Conservation (phyloP, 2,888 invertebrate species). For the Boloria selene region DNA sequence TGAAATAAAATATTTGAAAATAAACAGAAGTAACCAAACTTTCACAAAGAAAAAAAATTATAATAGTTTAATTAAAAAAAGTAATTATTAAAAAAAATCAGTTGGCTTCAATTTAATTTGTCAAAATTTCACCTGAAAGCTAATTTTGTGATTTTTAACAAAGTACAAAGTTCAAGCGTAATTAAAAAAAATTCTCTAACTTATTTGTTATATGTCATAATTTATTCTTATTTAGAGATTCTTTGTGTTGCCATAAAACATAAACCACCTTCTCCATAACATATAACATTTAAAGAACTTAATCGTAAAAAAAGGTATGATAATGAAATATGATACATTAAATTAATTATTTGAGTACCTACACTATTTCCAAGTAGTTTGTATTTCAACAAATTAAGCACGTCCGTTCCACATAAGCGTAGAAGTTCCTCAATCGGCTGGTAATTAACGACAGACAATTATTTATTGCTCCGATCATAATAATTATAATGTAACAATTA, state of each 20-base stretch:
- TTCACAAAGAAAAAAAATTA: too few species aligned
- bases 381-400: conserved; percentile 21
- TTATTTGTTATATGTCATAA: too few species aligned
- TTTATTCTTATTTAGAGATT: neutral
- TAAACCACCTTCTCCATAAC: conserved; percentile 1
- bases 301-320: neutral
- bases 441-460: conserved; percentile 68
- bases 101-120: too few species aligned
- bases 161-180: too few species aligned
- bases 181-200: too few species aligned
- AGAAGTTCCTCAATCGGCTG: conserved; percentile 57
- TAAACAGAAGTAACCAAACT: too few species aligned
- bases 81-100: too few species aligned
- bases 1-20: too few species aligned
- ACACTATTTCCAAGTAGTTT: conserved; percentile 6
- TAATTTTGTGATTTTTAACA: too few species aligned
- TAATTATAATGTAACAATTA: conserved; percentile 79
- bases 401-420: conserved; percentile 30
- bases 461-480: conserved; percentile 70
- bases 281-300: neutral
- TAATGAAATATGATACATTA: neutral
- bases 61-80: too few species aligned
- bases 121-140: too few species aligned
- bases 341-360: conserved; percentile 10
- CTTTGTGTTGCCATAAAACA: neutral